Evolutionary conservation across 2,113 vertebrate genomes (phyloP), one percentile per base, ranked within the genome.

Genomic region (Centropus bengalensis): DNA sequence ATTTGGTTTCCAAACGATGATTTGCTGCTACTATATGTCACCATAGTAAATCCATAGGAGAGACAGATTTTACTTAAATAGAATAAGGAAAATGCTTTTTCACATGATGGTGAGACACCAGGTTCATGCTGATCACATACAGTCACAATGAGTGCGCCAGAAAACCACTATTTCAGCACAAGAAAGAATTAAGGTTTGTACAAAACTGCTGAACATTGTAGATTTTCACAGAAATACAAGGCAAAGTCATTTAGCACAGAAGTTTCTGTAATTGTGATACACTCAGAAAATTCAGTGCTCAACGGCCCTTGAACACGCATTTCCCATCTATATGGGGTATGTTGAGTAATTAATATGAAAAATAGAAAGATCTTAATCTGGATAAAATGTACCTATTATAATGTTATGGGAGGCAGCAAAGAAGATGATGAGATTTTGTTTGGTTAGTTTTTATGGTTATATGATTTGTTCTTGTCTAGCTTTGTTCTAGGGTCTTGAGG

Each of bases 231-330:
- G 55, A 47, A 59, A 93, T 82, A 94, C 75, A 47, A 89, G 67
- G 75, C 67, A 51, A 84, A 91, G 38, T 51, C 18, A 58, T 80
- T 91, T 77, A 92, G 42, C 87, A 82, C 93, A 94, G 85, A 67
- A 93, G 89, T 86, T 96, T 95, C 85, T 77, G 42, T 82, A 94
- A 88, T 74, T 80, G 63, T 89, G 67, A 42, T 77, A 51, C 33
- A 80, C 42, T 85, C 45, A 79, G 67, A 70, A 93, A 93, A 91
- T 80, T 66, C 75, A 80, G 62, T 69, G 51, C 74, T 94, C 78
- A 77, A n/a, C 86, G 59, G 75, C 67, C 79, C 67, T 79, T 94
- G 70, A 94, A 85, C 36, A 69, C 13, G 71, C 10, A 47, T 66
- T 85, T 95, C 58, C 67, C 2, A 1, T n/a, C 44, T 93, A 49